A percentile compares a stretch with the other conserved stretches of the same genome.
These are phyloP conservation scores for Hypotaenidia philippensis DNA, from an alignment of 2,797 vertebrate genomes.

Conservation along the genomic window DNA sequence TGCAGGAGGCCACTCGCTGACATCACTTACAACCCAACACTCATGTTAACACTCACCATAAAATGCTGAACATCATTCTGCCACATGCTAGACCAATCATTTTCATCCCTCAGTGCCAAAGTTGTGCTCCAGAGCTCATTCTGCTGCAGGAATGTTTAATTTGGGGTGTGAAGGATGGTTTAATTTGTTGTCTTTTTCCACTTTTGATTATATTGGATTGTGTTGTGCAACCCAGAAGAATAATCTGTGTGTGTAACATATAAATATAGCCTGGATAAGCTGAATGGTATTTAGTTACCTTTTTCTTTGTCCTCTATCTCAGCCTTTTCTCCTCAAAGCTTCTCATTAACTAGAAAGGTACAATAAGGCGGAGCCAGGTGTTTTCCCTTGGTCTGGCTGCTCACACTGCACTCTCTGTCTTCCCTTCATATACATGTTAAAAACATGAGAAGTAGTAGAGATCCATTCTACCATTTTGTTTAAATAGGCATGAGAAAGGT, in stretches of 20 bases:
- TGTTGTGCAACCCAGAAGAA: background rate
- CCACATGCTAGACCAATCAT: background rate
- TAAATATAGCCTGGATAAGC: background rate
- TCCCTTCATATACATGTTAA: background rate
- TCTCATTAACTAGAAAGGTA: background rate
- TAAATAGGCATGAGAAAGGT: background rate
- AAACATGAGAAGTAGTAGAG: background rate
- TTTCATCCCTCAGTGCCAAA: background rate
- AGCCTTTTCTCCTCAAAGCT: background rate
- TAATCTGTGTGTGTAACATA: background rate
- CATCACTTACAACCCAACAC: background rate
- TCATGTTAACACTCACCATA: background rate
- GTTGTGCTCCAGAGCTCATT: background rate
- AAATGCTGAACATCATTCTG: background rate
- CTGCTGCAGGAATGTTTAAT: conserved; percentile 29
- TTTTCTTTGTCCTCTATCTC: background rate
- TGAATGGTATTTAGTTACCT: background rate
- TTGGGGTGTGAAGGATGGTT: background rate
- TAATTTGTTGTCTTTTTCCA: conserved; percentile 40
- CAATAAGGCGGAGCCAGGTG: background rate
- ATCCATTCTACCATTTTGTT: background rate
- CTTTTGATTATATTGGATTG: conserved; percentile 8
- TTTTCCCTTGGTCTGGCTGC: background rate
- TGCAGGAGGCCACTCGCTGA: background rate
- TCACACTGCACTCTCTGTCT: background rate